Evolutionary conservation across 2,113 vertebrate genomes (phyloP).

Genomic region (Sakesphorus luctuosus): DNA sequence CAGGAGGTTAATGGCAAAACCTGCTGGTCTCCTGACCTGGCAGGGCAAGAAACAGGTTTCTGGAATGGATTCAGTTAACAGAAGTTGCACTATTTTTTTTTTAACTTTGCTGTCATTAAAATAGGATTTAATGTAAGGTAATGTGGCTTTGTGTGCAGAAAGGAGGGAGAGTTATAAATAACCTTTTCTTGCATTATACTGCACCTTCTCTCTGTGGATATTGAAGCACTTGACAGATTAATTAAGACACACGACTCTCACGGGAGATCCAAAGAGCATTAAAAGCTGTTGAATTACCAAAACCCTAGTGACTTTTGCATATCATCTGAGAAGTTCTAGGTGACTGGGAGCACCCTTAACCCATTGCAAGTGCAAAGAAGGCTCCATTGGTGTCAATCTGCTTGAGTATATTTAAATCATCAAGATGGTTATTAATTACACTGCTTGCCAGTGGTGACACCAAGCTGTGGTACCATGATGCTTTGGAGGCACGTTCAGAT

Average conservation of each 20-base stretch:
- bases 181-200: not conserved
- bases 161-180: not conserved
- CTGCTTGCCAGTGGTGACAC: not conserved
- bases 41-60: not conserved
- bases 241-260: not conserved
- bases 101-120: not conserved
- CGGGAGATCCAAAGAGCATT: not conserved
- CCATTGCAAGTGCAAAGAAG: not conserved
- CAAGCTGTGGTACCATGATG: not conserved
- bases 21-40: not conserved
- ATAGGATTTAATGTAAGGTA: not conserved
- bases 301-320: not conserved
- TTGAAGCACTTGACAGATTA: slow-evolving; percentile 27
- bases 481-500: not conserved
- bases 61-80: slow-evolving; percentile 1
- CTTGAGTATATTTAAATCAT: not conserved
- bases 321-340: not conserved
- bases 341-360: not conserved
- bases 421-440: not conserved
- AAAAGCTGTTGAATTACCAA: not conserved
- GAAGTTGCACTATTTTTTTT: not conserved
- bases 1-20: slow-evolving; percentile 12
- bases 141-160: not conserved
- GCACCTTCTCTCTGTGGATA: not conserved
- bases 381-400: not conserved